These are phyloP conservation scores for Arvicanthis niloticus DNA, from an alignment of 2,113 vertebrate species.

Conservation along the genomic window DNA sequence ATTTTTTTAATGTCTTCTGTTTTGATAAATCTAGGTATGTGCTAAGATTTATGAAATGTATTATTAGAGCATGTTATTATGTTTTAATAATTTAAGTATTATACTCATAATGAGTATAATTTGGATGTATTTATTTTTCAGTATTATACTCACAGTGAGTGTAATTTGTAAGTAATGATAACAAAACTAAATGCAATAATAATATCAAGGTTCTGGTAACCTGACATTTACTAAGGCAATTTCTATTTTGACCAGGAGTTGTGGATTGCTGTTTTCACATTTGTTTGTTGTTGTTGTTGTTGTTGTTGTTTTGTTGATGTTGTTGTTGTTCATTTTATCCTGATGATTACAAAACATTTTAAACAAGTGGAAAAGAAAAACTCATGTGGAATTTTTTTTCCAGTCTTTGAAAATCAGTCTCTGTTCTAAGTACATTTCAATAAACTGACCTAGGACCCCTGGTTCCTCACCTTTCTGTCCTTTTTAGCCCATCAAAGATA, in stretches of 20 bases:
- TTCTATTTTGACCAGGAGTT: neutral
- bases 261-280: neutral
- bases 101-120: neutral
- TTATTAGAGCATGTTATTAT: neutral
- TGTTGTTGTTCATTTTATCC: neutral
- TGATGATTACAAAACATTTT: neutral
- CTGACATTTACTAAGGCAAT: neutral
- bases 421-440: neutral
- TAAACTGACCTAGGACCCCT: neutral
- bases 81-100: constrained; percentile 1
- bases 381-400: neutral
- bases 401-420: neutral
- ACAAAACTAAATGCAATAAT: neutral
- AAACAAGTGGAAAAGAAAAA: neutral
- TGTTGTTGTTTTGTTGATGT: neutral
- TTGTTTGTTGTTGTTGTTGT: neutral
- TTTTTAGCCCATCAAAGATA: neutral
- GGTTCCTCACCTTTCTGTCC: neutral
- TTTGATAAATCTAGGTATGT: neutral
- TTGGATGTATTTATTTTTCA: constrained; percentile 2
- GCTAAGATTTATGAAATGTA: neutral
- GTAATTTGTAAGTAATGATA: neutral
- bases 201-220: neutral
- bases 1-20: neutral
- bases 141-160: neutral